These are phyloP conservation scores for Plestiodon gilberti DNA, from an alignment of 2,113 vertebrate species.

Conservation along the genomic window DNA sequence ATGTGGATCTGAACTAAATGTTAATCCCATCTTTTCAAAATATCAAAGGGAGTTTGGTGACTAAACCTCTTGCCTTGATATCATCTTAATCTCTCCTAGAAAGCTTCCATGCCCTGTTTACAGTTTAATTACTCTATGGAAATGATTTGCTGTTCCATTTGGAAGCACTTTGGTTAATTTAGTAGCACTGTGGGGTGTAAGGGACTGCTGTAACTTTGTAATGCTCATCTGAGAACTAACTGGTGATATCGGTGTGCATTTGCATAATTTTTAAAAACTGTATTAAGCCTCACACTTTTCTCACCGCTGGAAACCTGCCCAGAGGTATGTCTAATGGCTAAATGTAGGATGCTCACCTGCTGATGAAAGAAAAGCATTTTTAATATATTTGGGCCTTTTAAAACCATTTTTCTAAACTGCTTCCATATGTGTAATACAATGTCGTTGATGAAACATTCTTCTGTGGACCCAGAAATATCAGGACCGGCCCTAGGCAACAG, in stretches of 20 bases:
- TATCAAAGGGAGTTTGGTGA: neutral
- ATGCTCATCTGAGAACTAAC: neutral
- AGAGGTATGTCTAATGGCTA: neutral
- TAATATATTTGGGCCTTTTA: neutral
- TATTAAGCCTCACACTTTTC: conserved; percentile 16
- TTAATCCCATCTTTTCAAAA: neutral
- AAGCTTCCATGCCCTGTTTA: conserved; percentile 11
- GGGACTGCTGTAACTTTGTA: conserved; percentile 22
- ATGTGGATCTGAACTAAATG: neutral
- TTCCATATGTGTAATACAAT: neutral
- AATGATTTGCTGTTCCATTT: conserved; percentile 26
- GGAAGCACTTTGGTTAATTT: conserved; percentile 29
- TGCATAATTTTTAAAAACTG: neutral
- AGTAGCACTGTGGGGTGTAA: neutral
- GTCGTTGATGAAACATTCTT: neutral
- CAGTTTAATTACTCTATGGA: conserved; percentile 17
- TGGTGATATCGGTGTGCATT: neutral
- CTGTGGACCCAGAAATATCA: neutral
- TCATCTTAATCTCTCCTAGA: conserved; percentile 1
- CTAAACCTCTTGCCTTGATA: conserved; percentile 1
- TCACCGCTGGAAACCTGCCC: neutral
- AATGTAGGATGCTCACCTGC: neutral
- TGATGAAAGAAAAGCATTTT: conserved; percentile 26
- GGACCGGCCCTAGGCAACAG: neutral
- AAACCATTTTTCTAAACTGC: neutral